A percentile compares a stretch with the other conserved stretches of the same genome.
phyloP scores from a whole-genome alignment of 2,888 invertebrate species.

The Abrostola triplasia region DNA sequence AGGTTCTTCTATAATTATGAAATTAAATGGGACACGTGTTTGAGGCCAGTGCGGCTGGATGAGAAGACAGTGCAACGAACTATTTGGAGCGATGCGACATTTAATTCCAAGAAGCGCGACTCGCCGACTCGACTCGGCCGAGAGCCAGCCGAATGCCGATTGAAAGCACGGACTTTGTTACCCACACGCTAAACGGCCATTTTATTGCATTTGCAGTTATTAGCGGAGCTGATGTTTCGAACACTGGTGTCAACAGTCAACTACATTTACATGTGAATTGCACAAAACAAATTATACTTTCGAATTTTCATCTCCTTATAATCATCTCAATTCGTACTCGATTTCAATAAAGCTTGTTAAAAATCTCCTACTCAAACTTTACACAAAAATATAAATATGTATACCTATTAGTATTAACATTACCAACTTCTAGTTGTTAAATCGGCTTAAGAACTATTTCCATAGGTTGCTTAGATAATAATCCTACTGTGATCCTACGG shows the following conservation, averaged over 20 bases:
- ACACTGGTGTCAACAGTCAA: constrained; percentile 32
- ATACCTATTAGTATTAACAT: too few relatives aligned
- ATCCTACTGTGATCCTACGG: too few relatives aligned
- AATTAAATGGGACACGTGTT: constrained; percentile 23
- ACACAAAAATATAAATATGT: too few relatives aligned
- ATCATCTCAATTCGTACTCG: too few relatives aligned
- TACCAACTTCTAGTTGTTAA: too few relatives aligned
- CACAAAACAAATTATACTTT: not conserved
- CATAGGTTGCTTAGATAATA: too few relatives aligned
- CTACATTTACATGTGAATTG: constrained; percentile 17
- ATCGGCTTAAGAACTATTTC: too few relatives aligned
- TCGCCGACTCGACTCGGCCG: constrained; percentile 55
- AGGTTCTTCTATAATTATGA: constrained; percentile 10
- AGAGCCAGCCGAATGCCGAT: constrained; percentile 62
- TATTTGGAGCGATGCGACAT: constrained; percentile 77
- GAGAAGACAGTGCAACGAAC: constrained; percentile 75
- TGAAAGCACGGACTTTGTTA: constrained; percentile 42
- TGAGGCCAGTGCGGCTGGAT: constrained; percentile 48
- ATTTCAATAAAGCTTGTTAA: too few relatives aligned
- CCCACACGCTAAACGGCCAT: constrained; percentile 47
- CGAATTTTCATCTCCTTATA: too few relatives aligned
- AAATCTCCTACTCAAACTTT: too few relatives aligned
- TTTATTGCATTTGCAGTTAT: constrained; percentile 51
- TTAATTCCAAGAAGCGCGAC: constrained; percentile 71
- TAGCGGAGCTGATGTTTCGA: constrained; percentile 47